Evolutionary conservation across 2,797 vertebrate species (phyloP).

Genomic region (Rhynchotus rufescens): DNA sequence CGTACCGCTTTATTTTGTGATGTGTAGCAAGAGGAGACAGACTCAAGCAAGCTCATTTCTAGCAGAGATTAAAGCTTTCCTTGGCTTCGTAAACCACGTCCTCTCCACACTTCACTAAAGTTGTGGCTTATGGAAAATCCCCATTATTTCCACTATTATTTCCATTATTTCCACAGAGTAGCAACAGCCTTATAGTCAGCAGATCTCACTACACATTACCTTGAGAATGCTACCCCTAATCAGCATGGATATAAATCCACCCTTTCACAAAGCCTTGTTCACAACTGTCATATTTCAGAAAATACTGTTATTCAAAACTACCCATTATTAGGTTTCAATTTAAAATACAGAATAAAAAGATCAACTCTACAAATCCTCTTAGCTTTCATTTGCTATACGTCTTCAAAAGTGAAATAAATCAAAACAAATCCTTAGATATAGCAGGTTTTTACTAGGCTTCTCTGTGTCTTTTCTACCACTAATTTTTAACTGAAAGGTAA

Average conservation of each 20-base stretch:
- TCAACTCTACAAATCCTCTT: neutral
- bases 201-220: neutral
- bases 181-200: neutral
- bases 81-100: neutral
- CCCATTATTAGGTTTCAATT: neutral
- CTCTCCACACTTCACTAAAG: neutral
- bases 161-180: neutral
- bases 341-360: neutral
- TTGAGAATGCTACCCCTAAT: neutral
- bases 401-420: neutral
- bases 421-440: neutral
- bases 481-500: neutral
- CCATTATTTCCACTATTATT: neutral
- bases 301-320: neutral
- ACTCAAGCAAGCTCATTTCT: neutral
- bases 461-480: neutral
- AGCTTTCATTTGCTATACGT: neutral
- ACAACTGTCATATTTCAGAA: neutral
- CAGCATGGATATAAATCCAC: neutral
- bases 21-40: neutral
- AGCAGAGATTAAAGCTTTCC: neutral
- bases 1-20: neutral
- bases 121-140: neutral
- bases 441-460: neutral
- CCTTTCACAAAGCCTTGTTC: neutral